Percentiles rank a stretch among this genome's conserved stretches.
Evolutionary conservation across 1,140 invertebrate species (phyloP).

Genomic region (Drosophila ogumai): DNA sequence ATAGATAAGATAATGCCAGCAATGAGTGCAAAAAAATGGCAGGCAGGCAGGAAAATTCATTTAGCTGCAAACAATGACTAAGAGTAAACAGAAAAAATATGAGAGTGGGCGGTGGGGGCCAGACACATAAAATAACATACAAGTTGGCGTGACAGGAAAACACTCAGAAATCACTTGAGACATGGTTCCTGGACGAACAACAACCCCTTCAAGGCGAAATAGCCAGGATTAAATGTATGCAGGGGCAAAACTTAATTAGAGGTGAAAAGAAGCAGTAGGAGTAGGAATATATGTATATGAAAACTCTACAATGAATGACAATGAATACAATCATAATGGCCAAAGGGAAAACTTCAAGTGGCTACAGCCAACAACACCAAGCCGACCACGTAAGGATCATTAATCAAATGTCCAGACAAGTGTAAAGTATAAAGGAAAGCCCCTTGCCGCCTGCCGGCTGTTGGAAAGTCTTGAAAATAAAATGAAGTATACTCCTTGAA

Average conservation of each 20-base stretch:
- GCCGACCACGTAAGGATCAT: slow-evolving; percentile 73
- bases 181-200: slow-evolving; percentile 30
- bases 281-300: slow-evolving; percentile 7
- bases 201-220: slow-evolving; percentile 34
- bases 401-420: slow-evolving; percentile 84
- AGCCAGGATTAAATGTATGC: slow-evolving; percentile 38
- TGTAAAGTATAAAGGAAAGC: slow-evolving; percentile 69
- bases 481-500: slow-evolving; percentile 43
- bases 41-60: slow-evolving; percentile 21
- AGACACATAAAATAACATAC: slow-evolving; percentile 48
- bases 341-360: slow-evolving; percentile 48
- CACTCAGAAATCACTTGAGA: slow-evolving; percentile 54
- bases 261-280: slow-evolving; percentile 4
- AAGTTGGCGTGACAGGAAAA: slow-evolving; percentile 55
- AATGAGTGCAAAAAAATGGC: slow-evolving; percentile 25
- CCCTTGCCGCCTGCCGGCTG: slow-evolving; percentile 8
- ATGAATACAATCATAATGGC: slow-evolving; percentile 71
- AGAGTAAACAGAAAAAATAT: slow-evolving; percentile 21
- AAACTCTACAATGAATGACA: slow-evolving; percentile 54
- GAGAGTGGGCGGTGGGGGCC: slow-evolving; percentile 11
- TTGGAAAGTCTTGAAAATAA: slow-evolving; percentile 49
- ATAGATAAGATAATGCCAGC: slow-evolving; percentile 31
- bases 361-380: slow-evolving; percentile 19
- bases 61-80: slow-evolving; percentile 37
- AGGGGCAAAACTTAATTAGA: slow-evolving; percentile 48